These are phyloP conservation scores for Catonia carolina DNA, from an alignment of 2,888 invertebrate species.

Conservation along the genomic window DNA sequence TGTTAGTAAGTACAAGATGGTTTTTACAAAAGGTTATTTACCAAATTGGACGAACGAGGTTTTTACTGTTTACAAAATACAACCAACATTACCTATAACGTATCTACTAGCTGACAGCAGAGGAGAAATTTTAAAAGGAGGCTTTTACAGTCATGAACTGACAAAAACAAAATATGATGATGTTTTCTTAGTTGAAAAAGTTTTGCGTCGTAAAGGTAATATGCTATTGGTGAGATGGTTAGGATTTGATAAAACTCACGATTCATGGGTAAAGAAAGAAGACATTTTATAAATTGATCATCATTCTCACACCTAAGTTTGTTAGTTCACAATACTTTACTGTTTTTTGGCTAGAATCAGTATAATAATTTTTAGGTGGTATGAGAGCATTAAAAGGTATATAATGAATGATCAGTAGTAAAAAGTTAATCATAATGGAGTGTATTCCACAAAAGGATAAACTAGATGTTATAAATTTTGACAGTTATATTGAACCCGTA, in stretches of 20 bases:
- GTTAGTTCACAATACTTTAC: no score
- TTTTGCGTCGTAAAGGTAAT: not conserved
- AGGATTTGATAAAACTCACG: not conserved
- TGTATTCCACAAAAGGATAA: not conserved
- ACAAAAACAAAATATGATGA: slow-evolving; percentile 1
- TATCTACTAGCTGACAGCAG: slow-evolving; percentile 6
- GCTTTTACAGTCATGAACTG: slow-evolving; percentile 12
- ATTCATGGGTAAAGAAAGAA: slow-evolving; percentile 6
- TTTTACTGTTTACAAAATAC: slow-evolving; percentile 8
- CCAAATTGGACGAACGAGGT: slow-evolving; percentile 19
- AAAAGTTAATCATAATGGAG: no score
- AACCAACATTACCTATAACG: slow-evolving; percentile 10
- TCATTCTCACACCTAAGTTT: no score
- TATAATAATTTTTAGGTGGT: no score
- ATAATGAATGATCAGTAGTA: no score
- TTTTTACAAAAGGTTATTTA: slow-evolving; percentile 12
- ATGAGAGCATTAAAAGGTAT: no score
- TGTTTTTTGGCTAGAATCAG: no score
- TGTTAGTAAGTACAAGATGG: slow-evolving; percentile 11
- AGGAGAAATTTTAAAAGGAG: slow-evolving; percentile 3
- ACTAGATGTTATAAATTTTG: slow-evolving; percentile 10
- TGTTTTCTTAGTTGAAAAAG: slow-evolving; percentile 13
- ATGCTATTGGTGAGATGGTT: slow-evolving; percentile 7
- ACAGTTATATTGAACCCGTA: not conserved
- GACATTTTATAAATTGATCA: not conserved